Percentiles rank a stretch among this genome's conserved stretches.
Conservation (phyloP, 2,113 vertebrate genomes). For the Leuciscus idus region DNA sequence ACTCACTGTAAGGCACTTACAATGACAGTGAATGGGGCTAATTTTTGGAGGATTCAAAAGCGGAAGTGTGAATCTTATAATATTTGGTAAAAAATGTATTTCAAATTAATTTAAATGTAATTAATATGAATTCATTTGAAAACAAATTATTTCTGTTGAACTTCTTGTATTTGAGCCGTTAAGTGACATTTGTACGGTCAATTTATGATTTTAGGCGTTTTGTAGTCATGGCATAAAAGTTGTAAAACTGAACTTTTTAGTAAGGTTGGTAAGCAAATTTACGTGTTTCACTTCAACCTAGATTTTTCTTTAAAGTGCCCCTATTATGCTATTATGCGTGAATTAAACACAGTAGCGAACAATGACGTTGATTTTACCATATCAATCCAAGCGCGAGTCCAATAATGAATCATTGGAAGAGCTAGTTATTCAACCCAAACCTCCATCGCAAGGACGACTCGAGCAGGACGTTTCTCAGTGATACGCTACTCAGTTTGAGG, state of each 20-base stretch:
- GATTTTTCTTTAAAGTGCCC: not conserved
- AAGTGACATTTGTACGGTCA: not conserved
- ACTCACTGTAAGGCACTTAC: not conserved
- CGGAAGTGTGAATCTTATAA: no score
- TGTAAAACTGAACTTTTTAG: not conserved
- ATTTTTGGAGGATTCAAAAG: not conserved
- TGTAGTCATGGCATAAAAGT: not conserved
- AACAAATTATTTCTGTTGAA: not conserved
- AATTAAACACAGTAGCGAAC: no score
- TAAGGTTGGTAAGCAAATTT: not conserved
- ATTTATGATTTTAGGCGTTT: not conserved
- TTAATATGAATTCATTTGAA: not conserved
- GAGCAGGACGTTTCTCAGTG: no score
- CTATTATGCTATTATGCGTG: no score
- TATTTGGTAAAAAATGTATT: not conserved
- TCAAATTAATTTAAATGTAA: not conserved
- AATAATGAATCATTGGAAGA: no score
- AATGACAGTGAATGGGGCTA: not conserved
- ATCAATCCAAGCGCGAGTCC: no score
- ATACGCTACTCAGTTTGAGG: no score
- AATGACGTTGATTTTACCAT: no score
- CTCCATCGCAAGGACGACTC: no score
- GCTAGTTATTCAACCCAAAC: no score
- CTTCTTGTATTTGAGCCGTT: not conserved
- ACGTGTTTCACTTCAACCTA: not conserved